Conservation (phyloP, 1,140 invertebrate genomes). For the Euglossa dilemma region DNA sequence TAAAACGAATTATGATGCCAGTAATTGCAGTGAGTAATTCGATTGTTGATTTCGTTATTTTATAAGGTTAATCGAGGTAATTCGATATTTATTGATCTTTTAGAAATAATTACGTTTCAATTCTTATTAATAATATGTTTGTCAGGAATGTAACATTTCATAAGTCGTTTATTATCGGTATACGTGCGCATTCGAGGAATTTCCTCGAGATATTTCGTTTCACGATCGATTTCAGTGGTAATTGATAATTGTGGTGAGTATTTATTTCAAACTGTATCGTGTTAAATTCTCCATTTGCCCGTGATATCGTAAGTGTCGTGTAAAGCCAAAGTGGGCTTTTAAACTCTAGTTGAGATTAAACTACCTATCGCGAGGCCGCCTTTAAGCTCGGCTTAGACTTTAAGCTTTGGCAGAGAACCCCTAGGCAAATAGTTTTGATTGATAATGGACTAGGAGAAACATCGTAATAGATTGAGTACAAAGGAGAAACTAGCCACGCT, state of each 20-base stretch:
- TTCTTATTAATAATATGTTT: too few relatives aligned
- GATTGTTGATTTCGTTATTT: too few relatives aligned
- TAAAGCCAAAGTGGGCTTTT: slow-evolving; percentile 33
- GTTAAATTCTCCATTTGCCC: not conserved
- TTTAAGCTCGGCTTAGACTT: slow-evolving; percentile 53
- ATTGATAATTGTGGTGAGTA: not conserved
- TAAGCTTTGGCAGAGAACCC: slow-evolving; percentile 46
- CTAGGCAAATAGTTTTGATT: slow-evolving; percentile 47
- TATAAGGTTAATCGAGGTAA: too few relatives aligned
- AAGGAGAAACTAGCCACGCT: slow-evolving; percentile 18
- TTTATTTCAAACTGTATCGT: not conserved
- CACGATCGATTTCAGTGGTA: not conserved
- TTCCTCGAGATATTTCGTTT: not conserved
- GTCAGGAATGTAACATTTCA: too few relatives aligned
- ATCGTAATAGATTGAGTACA: slow-evolving; percentile 56
- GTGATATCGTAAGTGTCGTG: not conserved
- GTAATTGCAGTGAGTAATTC: too few relatives aligned
- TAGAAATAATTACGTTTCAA: too few relatives aligned
- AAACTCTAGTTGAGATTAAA: slow-evolving; percentile 56
- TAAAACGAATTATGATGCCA: too few relatives aligned
- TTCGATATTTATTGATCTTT: too few relatives aligned
- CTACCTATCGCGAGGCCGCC: slow-evolving; percentile 33
- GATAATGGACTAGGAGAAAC: slow-evolving; percentile 37
- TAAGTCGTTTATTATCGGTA: too few relatives aligned
- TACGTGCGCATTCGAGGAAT: too few relatives aligned